Conservation (phyloP, 2,797 vertebrate genomes). For the Cynopterus sphinx region DNA sequence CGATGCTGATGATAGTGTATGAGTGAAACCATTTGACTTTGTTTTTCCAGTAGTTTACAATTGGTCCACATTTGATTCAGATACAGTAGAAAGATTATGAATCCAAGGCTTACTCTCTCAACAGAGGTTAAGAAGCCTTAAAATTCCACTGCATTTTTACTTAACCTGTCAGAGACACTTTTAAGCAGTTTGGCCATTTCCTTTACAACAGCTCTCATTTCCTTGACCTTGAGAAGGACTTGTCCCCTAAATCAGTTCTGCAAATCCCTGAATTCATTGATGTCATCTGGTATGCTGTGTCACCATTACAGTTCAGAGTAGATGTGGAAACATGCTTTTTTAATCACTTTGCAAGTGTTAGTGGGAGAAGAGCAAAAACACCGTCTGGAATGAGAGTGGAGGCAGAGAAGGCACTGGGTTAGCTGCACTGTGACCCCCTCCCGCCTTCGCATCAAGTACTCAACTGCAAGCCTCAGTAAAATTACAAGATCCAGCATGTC, state of each 20-base stretch:
- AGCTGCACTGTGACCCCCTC: background rate
- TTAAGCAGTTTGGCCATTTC: constrained; percentile 17
- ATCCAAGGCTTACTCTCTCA: constrained; percentile 14
- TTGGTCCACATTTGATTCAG: constrained; percentile 39
- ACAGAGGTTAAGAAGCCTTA: background rate
- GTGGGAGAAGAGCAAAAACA: background rate
- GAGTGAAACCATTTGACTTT: background rate
- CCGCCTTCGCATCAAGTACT: background rate
- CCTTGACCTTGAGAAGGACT: constrained; percentile 32
- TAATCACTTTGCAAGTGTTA: background rate
- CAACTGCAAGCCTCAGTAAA: background rate
- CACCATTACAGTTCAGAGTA: background rate
- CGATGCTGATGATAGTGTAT: background rate
- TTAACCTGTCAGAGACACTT: background rate
- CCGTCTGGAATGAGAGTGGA: background rate
- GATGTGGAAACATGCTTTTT: background rate
- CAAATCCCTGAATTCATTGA: background rate
- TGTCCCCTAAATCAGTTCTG: background rate
- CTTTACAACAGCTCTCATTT: background rate
- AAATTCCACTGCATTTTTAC: background rate
- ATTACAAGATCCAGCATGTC: background rate
- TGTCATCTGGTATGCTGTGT: background rate
- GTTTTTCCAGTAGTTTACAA: background rate
- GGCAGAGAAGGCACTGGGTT: background rate
- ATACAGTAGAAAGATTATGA: background rate